Conservation (phyloP, 2,113 vertebrate species). For the Lophura nycthemera region DNA sequence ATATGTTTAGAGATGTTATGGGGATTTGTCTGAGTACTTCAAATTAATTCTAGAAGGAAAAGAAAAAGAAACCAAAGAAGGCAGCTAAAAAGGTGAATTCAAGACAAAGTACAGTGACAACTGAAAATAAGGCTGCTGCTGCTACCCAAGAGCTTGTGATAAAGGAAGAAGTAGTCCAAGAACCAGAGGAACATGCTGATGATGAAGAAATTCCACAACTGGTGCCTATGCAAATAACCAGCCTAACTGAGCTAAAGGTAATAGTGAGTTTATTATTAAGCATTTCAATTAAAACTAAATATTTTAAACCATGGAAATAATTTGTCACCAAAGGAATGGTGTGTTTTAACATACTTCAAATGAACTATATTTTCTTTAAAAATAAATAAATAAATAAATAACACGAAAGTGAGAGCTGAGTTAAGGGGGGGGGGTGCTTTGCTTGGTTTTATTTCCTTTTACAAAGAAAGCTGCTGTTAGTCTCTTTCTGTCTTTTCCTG, state of each 20-base stretch:
- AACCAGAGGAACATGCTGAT: neutral
- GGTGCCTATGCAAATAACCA: slow-evolving; percentile 48
- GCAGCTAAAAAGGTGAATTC: neutral
- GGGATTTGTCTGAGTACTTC: neutral
- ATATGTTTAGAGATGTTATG: neutral
- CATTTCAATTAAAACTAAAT: neutral
- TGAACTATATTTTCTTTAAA: neutral
- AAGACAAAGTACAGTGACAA: neutral
- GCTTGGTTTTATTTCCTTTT: neutral
- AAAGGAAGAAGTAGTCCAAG: neutral
- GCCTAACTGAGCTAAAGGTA: slow-evolving; percentile 15
- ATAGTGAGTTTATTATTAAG: neutral
- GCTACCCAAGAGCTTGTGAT: neutral
- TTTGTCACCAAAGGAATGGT: neutral
- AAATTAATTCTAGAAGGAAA: slow-evolving; percentile 11
- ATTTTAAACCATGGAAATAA: neutral
- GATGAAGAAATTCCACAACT: slow-evolving; percentile 73
- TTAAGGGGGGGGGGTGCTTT: neutral
- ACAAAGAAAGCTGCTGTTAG: neutral
- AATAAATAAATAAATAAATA: no score
- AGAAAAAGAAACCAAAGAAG: neutral
- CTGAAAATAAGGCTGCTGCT: neutral
- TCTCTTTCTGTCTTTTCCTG: neutral
- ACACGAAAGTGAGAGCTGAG: neutral
- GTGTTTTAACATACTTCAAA: neutral